These are phyloP conservation scores for Melanitta fusca DNA, from an alignment of 2,797 vertebrate genomes.

Conservation along the genomic window DNA sequence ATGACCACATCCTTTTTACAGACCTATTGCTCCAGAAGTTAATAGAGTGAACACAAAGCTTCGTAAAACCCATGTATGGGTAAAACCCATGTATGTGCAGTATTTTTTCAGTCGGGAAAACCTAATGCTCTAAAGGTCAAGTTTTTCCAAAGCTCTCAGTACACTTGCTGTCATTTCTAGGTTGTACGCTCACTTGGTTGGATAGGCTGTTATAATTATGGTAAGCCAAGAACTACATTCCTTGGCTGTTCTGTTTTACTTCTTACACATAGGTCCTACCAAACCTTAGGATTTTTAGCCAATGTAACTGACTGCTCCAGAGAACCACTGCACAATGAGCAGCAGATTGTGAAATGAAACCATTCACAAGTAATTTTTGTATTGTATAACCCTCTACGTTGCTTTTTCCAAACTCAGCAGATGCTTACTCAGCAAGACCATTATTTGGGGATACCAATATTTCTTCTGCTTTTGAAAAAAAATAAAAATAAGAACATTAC, in stretches of 20 bases:
- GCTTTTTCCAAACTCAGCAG: background rate
- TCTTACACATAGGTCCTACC: background rate
- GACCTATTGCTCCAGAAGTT: background rate
- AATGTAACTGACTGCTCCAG: background rate
- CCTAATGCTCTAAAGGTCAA: background rate
- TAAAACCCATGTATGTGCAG: background rate
- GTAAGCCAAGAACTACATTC: background rate
- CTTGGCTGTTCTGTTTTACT: background rate
- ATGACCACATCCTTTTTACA: background rate
- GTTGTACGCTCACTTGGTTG: background rate
- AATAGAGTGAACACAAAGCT: background rate
- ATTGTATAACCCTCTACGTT: background rate
- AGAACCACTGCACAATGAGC: background rate
- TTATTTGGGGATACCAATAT: background rate
- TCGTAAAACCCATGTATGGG: background rate
- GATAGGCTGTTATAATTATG: background rate
- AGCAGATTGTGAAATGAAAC: background rate
- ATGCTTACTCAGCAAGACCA: background rate
- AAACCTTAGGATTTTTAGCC: background rate
- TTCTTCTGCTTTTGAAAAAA: background rate
- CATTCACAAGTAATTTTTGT: background rate
- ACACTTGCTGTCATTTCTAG: background rate
- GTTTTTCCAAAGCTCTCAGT: background rate
- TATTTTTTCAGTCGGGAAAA: background rate
- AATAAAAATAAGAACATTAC: background rate